Percentiles rank a stretch among this genome's conserved stretches.
These are phyloP conservation scores for Oriolus oriolus DNA, from an alignment of 2,113 vertebrate genomes.

Conservation along the genomic window DNA sequence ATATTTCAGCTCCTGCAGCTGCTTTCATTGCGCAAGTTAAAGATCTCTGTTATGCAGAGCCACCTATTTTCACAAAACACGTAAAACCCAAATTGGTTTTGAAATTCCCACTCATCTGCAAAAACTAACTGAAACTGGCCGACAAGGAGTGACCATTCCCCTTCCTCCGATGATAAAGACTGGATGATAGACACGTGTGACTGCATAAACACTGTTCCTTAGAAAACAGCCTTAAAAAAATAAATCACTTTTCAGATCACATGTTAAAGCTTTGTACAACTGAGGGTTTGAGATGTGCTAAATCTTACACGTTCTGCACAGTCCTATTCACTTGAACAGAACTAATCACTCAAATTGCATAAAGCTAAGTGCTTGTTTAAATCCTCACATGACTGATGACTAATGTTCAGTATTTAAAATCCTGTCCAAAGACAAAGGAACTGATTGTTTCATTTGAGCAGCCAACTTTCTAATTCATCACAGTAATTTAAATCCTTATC, in stretches of 20 bases:
- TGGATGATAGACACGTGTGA: not conserved
- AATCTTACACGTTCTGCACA: not conserved
- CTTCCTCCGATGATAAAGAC: accelerated
- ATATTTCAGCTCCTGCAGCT: not conserved
- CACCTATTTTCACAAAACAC: not conserved
- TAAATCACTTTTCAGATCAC: not conserved
- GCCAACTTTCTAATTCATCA: constrained; percentile 8
- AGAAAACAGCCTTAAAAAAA: constrained; percentile 1
- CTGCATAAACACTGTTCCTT: not conserved
- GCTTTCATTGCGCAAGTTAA: not conserved
- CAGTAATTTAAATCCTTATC: not conserved
- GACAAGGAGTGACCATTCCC: not conserved
- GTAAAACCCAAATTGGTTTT: not conserved
- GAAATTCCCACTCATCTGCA: not conserved
- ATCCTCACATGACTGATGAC: constrained; percentile 57
- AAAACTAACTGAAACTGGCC: not conserved
- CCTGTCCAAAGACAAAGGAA: constrained; percentile 23
- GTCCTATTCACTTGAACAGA: constrained; percentile 38
- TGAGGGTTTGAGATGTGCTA: constrained; percentile 36
- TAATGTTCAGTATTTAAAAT: constrained; percentile 42
- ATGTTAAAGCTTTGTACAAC: constrained; percentile 20
- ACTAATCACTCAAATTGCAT: constrained; percentile 50
- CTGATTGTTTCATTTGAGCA: constrained; percentile 22
- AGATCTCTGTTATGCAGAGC: not conserved
- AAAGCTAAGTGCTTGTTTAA: constrained; percentile 61